These are phyloP conservation scores for Sandelia bainsii DNA, from an alignment of 2,797 vertebrate genomes.

Conservation along the genomic window DNA sequence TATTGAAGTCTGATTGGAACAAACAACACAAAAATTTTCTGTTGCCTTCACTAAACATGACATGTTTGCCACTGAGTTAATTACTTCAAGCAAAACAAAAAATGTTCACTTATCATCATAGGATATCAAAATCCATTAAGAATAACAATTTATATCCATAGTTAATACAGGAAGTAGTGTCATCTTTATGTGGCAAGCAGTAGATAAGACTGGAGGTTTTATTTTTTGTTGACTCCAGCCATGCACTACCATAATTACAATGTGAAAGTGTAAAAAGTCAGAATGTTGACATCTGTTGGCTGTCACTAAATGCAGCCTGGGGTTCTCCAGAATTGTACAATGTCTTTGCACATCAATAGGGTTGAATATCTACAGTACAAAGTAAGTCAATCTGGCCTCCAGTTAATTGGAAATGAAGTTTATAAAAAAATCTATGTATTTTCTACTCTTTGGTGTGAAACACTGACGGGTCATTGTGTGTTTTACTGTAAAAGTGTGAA, in stretches of 20 bases:
- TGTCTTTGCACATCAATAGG: neutral
- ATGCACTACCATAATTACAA: neutral
- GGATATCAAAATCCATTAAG: neutral
- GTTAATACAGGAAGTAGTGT: neutral
- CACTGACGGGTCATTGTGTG: neutral
- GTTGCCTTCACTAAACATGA: neutral
- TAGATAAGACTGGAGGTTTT: too few species aligned
- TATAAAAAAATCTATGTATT: neutral
- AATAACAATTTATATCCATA: neutral
- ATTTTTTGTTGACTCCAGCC: too few species aligned
- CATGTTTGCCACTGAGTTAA: neutral
- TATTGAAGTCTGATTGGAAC: neutral
- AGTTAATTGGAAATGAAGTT: neutral
- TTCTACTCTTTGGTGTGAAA: slow-evolving; percentile 33
- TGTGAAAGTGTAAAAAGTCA: neutral
- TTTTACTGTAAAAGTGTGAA: neutral
- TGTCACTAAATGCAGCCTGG: neutral
- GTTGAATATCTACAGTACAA: neutral
- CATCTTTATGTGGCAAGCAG: neutral
- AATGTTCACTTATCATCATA: neutral
- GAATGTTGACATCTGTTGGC: too few species aligned
- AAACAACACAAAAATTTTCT: neutral
- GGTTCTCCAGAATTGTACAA: neutral
- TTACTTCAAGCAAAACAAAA: neutral
- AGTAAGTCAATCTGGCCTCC: neutral